Evolutionary conservation across 2,113 vertebrate species (phyloP).

Genomic region (Pseudonaja textilis): DNA sequence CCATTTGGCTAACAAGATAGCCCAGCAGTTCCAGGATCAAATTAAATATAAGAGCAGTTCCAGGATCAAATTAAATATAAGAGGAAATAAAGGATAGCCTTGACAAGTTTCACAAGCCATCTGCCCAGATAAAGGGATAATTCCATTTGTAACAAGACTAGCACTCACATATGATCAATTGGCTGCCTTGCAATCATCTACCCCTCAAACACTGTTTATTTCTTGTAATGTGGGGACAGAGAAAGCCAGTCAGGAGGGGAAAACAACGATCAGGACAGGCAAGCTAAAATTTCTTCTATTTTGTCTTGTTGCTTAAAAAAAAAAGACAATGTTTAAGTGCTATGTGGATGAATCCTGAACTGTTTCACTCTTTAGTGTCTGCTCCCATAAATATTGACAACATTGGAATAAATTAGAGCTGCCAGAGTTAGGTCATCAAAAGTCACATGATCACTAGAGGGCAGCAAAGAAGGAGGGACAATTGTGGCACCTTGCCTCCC

Average conservation of each 20-base stretch:
- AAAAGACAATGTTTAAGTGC: neutral
- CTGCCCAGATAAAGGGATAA: neutral
- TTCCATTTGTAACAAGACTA: neutral
- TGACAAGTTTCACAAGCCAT: neutral
- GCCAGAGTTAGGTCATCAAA: neutral
- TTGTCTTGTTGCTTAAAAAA: neutral
- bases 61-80: neutral
- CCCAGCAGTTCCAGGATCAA: neutral
- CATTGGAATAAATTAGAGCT: neutral
- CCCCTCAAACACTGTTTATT: neutral
- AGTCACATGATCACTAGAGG: neutral
- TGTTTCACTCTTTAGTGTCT: neutral
- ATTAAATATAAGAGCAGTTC: neutral
- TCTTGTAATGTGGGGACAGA: neutral
- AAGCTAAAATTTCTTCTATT: neutral
- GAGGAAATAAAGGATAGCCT: neutral
- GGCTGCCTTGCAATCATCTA: neutral
- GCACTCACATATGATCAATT: neutral
- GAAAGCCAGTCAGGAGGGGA: neutral
- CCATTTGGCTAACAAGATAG: neutral
- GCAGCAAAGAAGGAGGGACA: neutral
- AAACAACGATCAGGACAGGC: neutral
- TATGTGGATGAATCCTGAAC: neutral
- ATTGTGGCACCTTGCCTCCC: neutral
- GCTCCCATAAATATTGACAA: neutral